Evolutionary conservation across 2,888 invertebrate genomes (phyloP).

Genomic region (Luperina testacea): DNA sequence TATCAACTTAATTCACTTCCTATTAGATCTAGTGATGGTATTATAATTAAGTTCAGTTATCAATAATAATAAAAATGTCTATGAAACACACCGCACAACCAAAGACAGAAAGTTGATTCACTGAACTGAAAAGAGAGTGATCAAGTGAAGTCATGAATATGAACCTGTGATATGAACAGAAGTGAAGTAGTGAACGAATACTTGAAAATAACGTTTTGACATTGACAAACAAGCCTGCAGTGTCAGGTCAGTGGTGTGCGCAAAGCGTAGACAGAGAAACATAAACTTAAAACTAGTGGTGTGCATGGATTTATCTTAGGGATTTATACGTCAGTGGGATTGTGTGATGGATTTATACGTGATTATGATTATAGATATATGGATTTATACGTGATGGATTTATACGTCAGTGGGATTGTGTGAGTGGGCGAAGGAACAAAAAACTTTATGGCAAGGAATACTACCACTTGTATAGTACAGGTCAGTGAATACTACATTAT

Average conservation of each 20-base stretch:
- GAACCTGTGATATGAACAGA: constrained; percentile 7
- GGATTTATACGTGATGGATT: too few species aligned
- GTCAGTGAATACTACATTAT: not conserved
- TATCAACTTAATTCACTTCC: constrained; percentile 29
- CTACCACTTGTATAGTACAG: too few species aligned
- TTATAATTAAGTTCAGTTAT: constrained; percentile 27
- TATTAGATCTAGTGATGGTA: constrained; percentile 19
- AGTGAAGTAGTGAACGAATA: constrained; percentile 20
- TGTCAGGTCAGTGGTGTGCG: not conserved
- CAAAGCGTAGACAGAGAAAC: too few species aligned
- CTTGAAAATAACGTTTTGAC: constrained; percentile 21
- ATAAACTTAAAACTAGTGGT: too few species aligned
- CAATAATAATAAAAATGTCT: constrained; percentile 47
- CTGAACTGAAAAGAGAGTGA: constrained; percentile 37
- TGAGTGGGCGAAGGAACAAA: too few species aligned
- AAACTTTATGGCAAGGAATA: not conserved
- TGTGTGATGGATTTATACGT: too few species aligned
- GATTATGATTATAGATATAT: too few species aligned
- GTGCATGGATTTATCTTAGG: too few species aligned
- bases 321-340: too few species aligned
- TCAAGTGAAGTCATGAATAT: constrained; percentile 6
- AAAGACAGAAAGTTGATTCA: constrained; percentile 33
- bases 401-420: too few species aligned
- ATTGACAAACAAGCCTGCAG: constrained; percentile 11
- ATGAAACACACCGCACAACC: constrained; percentile 44